Conservation (phyloP, 1,140 invertebrate species). For the Drosophila parvula region DNA sequence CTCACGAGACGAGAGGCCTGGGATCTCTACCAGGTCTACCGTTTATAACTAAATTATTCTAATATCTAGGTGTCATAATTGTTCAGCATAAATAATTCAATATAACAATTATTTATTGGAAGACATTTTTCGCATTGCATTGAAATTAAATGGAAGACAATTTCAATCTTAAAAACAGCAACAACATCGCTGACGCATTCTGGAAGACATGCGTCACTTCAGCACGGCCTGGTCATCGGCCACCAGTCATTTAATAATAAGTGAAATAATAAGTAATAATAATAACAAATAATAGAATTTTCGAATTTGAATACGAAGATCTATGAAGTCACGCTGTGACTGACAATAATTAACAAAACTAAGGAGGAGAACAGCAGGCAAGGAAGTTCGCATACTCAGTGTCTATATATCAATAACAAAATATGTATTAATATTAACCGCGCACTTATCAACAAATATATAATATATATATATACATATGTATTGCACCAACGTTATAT, state of each 20-base stretch:
- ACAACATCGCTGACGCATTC: conserved; percentile 60
- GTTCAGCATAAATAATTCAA: conserved; percentile 40
- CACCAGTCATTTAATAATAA: conserved; percentile 49
- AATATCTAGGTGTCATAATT: conserved; percentile 46
- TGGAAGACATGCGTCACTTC: conserved; percentile 77
- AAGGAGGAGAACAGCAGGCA: conserved; percentile 46
- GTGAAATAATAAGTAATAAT: conserved; percentile 42
- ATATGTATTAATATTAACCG: conserved; percentile 37
- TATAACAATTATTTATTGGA: conserved; percentile 65
- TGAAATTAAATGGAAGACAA: conserved; percentile 56
- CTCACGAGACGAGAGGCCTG: conserved; percentile 55
- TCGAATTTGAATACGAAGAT: conserved; percentile 32
- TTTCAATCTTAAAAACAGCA: conserved; percentile 50
- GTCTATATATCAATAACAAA: conserved; percentile 62
- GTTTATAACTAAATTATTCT: conserved; percentile 54
- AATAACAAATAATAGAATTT: conserved; percentile 36
- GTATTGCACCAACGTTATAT: conserved; percentile 71
- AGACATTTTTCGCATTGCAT: conserved; percentile 82
- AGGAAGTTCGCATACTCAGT: conserved; percentile 57
- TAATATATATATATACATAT: conserved; percentile 47
- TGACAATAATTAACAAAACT: conserved; percentile 81
- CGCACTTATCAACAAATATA: conserved; percentile 43
- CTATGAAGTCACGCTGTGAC: conserved; percentile 77
- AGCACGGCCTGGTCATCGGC: conserved; percentile 44
- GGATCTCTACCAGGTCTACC: conserved; percentile 62